These are phyloP conservation scores for Phylloscopus trochiloides DNA, from an alignment of 2,113 vertebrate genomes.

Conservation along the genomic window DNA sequence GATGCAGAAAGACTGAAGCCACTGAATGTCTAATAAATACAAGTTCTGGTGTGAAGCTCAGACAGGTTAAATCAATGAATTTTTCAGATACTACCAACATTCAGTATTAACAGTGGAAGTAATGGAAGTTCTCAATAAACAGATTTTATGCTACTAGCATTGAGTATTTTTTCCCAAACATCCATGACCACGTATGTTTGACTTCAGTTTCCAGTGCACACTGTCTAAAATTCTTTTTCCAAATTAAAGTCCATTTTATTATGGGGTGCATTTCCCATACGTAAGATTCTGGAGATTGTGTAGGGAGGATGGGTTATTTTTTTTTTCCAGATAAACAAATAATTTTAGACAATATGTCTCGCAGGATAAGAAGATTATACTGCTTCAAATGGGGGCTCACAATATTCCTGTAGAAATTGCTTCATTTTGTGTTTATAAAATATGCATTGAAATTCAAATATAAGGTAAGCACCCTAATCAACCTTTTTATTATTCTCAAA, in stretches of 20 bases:
- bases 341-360: not conserved
- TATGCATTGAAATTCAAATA: not conserved
- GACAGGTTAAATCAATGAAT: not conserved
- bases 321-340: not conserved
- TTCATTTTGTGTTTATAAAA: not conserved
- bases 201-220: not conserved
- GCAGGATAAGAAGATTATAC: not conserved
- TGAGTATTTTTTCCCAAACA: not conserved
- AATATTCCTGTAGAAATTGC: not conserved
- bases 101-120: not conserved
- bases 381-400: not conserved
- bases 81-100: not conserved
- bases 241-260: not conserved
- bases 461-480: not conserved
- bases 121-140: not conserved
- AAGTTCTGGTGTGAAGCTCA: not conserved
- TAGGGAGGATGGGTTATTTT: fast-evolving
- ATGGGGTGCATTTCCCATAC: not conserved
- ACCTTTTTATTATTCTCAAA: not conserved
- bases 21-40: not conserved
- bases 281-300: not conserved
- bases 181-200: not conserved
- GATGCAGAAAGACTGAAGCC: not conserved
- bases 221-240: not conserved
- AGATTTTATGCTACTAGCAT: not conserved